These are phyloP conservation scores for Heterocephalus glaber DNA, from an alignment of 2,113 vertebrate species.

Conservation along the genomic window DNA sequence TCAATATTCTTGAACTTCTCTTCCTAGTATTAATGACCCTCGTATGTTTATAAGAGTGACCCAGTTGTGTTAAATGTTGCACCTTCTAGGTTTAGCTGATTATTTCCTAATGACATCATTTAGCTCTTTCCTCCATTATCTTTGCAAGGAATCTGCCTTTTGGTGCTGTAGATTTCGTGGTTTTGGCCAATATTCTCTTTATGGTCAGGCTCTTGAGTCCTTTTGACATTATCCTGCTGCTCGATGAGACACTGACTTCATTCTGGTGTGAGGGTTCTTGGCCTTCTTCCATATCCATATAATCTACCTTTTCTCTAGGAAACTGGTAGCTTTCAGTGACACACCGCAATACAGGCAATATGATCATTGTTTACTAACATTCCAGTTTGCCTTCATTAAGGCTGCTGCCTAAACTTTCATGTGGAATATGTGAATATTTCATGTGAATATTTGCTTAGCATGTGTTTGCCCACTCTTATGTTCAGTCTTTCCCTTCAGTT, in stretches of 20 bases:
- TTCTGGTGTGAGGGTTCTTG: background rate
- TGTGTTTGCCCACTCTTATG: background rate
- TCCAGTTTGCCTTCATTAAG: background rate
- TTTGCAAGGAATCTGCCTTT: background rate
- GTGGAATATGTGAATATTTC: too few relatives aligned
- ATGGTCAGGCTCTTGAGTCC: background rate
- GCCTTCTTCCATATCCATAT: background rate
- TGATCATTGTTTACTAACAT: background rate
- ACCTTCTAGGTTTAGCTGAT: background rate
- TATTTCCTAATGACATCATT: background rate
- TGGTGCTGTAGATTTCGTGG: background rate
- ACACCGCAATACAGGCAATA: background rate
- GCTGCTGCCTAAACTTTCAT: background rate
- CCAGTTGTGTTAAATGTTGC: background rate
- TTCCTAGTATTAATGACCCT: background rate
- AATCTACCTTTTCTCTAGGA: background rate
- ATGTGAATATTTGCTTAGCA: background rate
- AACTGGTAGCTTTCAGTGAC: background rate
- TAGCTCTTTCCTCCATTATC: background rate
- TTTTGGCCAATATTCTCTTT: background rate
- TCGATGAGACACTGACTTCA: background rate
- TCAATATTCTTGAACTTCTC: background rate
- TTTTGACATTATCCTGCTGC: background rate
- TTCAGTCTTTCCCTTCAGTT: background rate
- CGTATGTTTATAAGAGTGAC: background rate